phyloP scores from a whole-genome alignment of 37 sponge, comb jelly and placozoan species.

The Bolinopsis microptera region DNA sequence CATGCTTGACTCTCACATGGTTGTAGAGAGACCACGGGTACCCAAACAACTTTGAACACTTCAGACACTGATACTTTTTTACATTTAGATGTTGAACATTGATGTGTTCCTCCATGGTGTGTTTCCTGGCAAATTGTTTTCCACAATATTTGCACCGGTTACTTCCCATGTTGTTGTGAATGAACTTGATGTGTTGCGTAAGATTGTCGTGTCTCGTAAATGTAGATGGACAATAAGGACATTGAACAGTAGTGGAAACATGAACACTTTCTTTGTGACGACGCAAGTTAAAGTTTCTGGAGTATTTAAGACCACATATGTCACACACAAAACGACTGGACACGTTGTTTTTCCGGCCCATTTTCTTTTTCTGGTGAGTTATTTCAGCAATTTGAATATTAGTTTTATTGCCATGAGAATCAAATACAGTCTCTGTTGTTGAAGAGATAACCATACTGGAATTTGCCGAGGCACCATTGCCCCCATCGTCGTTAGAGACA shows the following conservation, averaged over 20 bases:
- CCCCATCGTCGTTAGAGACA: neutral
- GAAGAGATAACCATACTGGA: constrained; percentile 16
- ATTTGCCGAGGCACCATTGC: constrained; percentile 10
- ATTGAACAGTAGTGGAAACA: neutral
- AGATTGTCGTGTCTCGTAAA: constrained; percentile 60
- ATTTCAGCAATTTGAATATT: constrained; percentile 63
- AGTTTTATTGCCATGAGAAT: constrained; percentile 55
- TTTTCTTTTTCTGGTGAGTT: constrained; percentile 42
- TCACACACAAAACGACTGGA: constrained; percentile 26
- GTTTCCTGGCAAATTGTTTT: constrained; percentile 49
- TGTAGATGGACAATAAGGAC: constrained; percentile 55
- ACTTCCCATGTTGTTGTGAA: constrained; percentile 20
- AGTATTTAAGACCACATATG: constrained; percentile 42
- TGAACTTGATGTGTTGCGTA: constrained; percentile 53
- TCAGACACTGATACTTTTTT: constrained; percentile 46
- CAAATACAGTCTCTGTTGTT: constrained; percentile 54
- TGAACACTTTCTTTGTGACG: constrained; percentile 48
- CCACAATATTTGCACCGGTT: constrained; percentile 18
- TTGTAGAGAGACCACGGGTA: constrained; percentile 65
- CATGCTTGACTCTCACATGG: constrained; percentile 53
- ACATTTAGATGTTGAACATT: constrained; percentile 38
- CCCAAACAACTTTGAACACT: constrained; percentile 59
- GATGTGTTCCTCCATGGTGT: constrained; percentile 49
- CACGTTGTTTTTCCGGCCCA: constrained; percentile 26
- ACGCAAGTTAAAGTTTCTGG: constrained; percentile 43